phyloP scores from a whole-genome alignment of 2,888 invertebrate species.

The Netelia melanura region DNA sequence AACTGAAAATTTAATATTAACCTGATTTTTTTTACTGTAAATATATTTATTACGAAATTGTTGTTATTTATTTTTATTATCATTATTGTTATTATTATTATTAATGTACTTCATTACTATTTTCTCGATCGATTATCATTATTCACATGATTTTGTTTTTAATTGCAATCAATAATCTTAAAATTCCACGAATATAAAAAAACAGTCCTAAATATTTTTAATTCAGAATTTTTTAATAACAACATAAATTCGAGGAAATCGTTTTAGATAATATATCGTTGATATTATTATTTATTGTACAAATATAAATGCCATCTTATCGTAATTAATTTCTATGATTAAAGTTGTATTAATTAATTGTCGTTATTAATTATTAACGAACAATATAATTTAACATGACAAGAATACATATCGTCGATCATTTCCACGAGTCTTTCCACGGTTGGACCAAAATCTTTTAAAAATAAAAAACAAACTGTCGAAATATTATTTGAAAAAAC shows the following conservation, averaged over 20 bases:
- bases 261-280: too few relatives aligned
- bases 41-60: conserved; percentile 60
- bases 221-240: too few relatives aligned
- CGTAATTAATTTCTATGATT: neutral
- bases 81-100: neutral
- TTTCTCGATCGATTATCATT: neutral
- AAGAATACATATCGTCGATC: conserved; percentile 42
- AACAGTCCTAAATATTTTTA: too few relatives aligned
- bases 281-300: neutral
- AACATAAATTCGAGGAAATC: too few relatives aligned
- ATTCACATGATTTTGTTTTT: too few relatives aligned
- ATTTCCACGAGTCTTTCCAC: conserved; percentile 4
- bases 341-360: too few relatives aligned
- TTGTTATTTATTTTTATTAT: conserved; percentile 50
- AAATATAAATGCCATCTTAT: neutral
- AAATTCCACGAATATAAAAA: too few relatives aligned
- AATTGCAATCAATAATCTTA: too few relatives aligned
- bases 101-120: conserved; percentile 22
- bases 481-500: neutral
- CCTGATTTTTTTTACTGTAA: conserved; percentile 6
- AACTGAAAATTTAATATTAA: conserved; percentile 70
- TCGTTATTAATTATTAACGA: too few relatives aligned
- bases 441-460: neutral
- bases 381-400: neutral
- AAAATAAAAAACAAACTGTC: neutral